Evolutionary conservation across 1,140 invertebrate species (phyloP), one percentile per base, ranked within the genome.

Genomic region (Calephelis nemesis): DNA sequence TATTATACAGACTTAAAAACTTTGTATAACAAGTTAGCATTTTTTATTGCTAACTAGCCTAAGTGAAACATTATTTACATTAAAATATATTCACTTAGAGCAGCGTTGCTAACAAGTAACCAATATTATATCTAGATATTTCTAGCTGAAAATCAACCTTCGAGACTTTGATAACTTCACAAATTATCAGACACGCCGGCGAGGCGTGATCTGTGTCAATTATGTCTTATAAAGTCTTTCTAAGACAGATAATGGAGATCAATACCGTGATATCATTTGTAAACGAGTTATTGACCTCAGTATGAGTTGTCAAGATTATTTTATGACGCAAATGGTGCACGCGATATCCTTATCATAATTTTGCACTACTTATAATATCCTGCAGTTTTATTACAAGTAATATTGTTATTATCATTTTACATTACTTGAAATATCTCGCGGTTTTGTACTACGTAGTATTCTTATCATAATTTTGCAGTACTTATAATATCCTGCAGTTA

Each of bases 251-350:
- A 65, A 42, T 7, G n/a, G 40, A 62, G 65, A 67, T 67, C 11
- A 39, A 48, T 66, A 30, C 19, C 10, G 30, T 45, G 65, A 67
- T 67, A 67, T 48, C 52, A 19, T 67, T 60, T 67, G 39, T 67
- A 48, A 15, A 10, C n/a, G 39, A 60, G 65, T 62, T 67, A 58
- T 67, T 67, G 65, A 62, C 49, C 65, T 54, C 52, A 60, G 47
- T 49, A 50, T 19, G 13, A 60, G 1, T 67, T 47, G 45, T 60
- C 39, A 58, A 67, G 54, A 19, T 19, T 10, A 63, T 30, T 39
- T 12, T 19, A 47, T 15, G 40, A 60, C 19, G 50, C 50, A 54
- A 49, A 49, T 58, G 30, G n/a, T 30, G 11, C 65, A 62, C 42
- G 65, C 65, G 54, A 11, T 54, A 9, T 10, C 6, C 30, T 10